Conservation (phyloP, 2,888 invertebrate genomes). For the Phymatocera aterrima region DNA sequence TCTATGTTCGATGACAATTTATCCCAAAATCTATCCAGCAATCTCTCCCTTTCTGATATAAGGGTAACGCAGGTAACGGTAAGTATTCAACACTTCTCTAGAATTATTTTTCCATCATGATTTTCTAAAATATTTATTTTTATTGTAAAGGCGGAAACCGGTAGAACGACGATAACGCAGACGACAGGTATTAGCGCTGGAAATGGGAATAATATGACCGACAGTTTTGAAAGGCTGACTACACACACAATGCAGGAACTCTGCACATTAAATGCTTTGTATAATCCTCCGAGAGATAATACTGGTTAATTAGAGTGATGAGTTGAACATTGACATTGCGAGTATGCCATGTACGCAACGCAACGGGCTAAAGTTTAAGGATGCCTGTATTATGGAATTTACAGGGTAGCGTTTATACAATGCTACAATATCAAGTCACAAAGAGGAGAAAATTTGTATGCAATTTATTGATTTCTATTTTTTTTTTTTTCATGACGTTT, state of each 20-base stretch:
- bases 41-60: slow-evolving; percentile 75
- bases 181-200: slow-evolving; percentile 53
- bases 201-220: slow-evolving; percentile 74
- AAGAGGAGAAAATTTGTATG: neutral
- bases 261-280: slow-evolving; percentile 68
- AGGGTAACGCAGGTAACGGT: slow-evolving; percentile 57
- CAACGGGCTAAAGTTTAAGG: too few species aligned
- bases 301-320: neutral
- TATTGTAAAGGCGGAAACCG: slow-evolving; percentile 51
- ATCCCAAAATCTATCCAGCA: slow-evolving; percentile 75
- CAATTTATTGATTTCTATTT: neutral
- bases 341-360: neutral
- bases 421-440: neutral
- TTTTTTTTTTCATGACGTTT: slow-evolving; percentile 7
- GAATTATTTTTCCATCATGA: neutral
- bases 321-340: neutral
- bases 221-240: slow-evolving; percentile 77
- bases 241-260: slow-evolving; percentile 73
- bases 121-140: neutral
- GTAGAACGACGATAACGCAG: slow-evolving; percentile 51
- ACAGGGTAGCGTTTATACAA: neutral
- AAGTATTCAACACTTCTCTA: neutral
- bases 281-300: slow-evolving; percentile 55
- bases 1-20: slow-evolving; percentile 71
- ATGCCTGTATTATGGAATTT: too few species aligned